Percentiles rank a stretch among this genome's conserved stretches.
Conservation (phyloP, 2,888 invertebrate species). For the Tenthredo distinguenda region DNA sequence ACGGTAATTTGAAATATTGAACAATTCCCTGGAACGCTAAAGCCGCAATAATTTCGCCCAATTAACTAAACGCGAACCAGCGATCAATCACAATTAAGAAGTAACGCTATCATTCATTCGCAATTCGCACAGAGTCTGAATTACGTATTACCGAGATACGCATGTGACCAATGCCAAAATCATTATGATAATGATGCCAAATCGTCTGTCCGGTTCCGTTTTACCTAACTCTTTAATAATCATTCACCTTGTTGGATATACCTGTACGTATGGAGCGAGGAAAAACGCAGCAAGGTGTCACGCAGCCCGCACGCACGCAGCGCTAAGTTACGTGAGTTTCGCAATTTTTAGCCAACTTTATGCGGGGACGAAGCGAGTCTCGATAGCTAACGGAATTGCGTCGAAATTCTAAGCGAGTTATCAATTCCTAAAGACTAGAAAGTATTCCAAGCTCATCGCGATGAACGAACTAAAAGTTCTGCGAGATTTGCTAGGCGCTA, state of each 20-base stretch:
- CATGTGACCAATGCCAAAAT: not conserved
- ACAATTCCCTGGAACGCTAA: not conserved
- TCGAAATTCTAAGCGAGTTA: not conserved
- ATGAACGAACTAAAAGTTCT: not conserved
- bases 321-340: slow-evolving; percentile 16
- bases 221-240: not conserved
- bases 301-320: slow-evolving; percentile 16
- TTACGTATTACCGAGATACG: not conserved
- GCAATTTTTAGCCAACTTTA: slow-evolving; percentile 26
- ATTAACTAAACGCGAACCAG: not conserved
- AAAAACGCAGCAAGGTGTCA: slow-evolving; percentile 25
- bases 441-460: not conserved
- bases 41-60: not conserved
- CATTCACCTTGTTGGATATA: not conserved
- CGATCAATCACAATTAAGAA: slow-evolving; percentile 19
- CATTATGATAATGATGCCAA: slow-evolving; percentile 12
- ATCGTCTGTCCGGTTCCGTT: slow-evolving; percentile 20
- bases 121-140: not conserved
- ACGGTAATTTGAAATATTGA: not conserved
- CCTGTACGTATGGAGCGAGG: not conserved
- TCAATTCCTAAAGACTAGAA: not conserved
- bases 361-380: slow-evolving; percentile 10
- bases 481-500: not conserved
- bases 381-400: not conserved
- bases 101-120: not conserved